Evolutionary conservation across 2,888 invertebrate species (phyloP).

Genomic region (Yponomeuta sedellus): DNA sequence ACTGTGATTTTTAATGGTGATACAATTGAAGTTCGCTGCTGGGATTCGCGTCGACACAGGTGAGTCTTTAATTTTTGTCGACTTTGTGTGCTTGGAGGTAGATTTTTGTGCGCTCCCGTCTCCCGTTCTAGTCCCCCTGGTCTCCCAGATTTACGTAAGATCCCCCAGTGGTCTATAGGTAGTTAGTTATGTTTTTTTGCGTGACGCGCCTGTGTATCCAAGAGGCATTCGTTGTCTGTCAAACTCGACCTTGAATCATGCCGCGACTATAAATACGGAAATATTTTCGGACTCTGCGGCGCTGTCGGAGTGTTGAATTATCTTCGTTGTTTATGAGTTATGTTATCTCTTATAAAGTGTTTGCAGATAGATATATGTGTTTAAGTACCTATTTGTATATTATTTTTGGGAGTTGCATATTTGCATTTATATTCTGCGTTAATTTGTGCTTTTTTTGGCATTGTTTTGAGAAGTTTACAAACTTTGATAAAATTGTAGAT

Average conservation of each 20-base stretch:
- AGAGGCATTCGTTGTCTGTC: slow-evolving; percentile 49
- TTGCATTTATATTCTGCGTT: not conserved
- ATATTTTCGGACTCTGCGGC: slow-evolving; percentile 57
- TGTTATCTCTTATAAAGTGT: not conserved
- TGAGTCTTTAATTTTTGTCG: slow-evolving; percentile 44
- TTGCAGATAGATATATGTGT: no score
- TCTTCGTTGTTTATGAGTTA: slow-evolving; percentile 34
- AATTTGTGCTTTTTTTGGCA: no score
- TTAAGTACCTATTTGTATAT: not conserved
- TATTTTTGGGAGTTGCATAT: not conserved
- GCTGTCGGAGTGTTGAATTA: slow-evolving; percentile 39
- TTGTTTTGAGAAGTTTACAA: no score
- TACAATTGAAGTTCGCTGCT: slow-evolving; percentile 59
- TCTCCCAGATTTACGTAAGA: slow-evolving; percentile 55
- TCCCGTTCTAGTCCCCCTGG: slow-evolving; percentile 29
- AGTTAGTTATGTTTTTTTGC: slow-evolving; percentile 35
- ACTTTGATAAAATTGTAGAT: no score
- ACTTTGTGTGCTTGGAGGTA: slow-evolving; percentile 36
- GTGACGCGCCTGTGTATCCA: slow-evolving; percentile 33
- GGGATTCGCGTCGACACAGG: slow-evolving; percentile 64
- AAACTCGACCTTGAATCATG: slow-evolving; percentile 64
- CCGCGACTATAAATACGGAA: slow-evolving; percentile 69
- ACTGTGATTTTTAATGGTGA: slow-evolving; percentile 75
- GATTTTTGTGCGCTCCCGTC: slow-evolving; percentile 27
- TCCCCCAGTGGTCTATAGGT: slow-evolving; percentile 37